Evolutionary conservation across 23 tunicate genomes (phyloP).

Genomic region (Trididemnum clinides): DNA sequence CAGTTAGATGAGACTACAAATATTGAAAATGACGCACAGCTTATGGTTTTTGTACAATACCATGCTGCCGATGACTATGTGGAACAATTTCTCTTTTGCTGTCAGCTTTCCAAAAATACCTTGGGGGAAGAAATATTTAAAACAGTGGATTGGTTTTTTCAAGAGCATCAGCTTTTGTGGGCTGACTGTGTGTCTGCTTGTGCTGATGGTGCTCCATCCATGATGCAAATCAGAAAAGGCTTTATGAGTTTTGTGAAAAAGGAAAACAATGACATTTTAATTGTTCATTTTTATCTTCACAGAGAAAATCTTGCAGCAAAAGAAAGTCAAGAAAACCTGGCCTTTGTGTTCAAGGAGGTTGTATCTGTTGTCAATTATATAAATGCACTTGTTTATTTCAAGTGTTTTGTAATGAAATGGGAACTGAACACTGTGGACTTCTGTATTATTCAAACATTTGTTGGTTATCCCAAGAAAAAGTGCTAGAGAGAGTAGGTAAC

Average conservation of each 20-base stretch:
- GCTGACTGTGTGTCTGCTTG: conserved; percentile 14
- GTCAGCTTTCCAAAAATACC: conserved; percentile 11
- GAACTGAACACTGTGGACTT: too few species aligned
- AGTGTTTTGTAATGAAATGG: neutral
- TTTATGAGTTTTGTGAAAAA: neutral
- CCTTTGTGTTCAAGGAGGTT: conserved; percentile 54
- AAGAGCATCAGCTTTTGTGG: neutral
- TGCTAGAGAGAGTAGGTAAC: conserved; percentile 2
- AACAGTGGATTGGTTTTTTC: neutral
- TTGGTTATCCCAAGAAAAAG: too few species aligned
- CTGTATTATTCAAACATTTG: too few species aligned
- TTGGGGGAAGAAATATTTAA: neutral
- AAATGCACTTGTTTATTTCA: conserved; percentile 13
- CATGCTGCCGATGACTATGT: conserved; percentile 26
- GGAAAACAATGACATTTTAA: conserved; percentile 3
- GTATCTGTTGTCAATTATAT: conserved; percentile 50
- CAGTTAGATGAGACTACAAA: too few species aligned
- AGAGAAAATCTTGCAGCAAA: conserved; percentile 53
- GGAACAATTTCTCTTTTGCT: conserved; percentile 16
- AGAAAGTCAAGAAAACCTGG: conserved; percentile 33
- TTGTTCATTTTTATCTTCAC: conserved; percentile 62
- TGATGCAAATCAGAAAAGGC: too few species aligned
- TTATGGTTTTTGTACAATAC: conserved; percentile 21
- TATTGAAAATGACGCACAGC: too few species aligned
- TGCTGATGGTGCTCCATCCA: neutral